Conservation (phyloP, 2,797 vertebrate species). For the Microcaecilia unicolor region DNA sequence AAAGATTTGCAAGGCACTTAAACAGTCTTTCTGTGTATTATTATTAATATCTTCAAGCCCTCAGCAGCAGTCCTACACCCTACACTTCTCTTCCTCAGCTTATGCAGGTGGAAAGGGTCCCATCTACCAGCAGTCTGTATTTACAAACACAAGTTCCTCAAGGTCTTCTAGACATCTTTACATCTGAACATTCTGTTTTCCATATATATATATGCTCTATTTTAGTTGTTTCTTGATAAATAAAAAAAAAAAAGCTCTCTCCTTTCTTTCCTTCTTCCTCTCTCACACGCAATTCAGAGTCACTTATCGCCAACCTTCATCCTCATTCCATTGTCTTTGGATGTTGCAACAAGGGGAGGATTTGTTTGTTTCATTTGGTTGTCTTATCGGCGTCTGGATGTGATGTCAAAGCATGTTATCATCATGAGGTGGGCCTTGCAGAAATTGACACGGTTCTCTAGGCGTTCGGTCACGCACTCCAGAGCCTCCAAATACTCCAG, state of each 20-base stretch:
- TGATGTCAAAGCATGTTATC: constrained; percentile 81
- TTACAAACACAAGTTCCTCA: constrained; percentile 57
- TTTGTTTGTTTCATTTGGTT: not conserved
- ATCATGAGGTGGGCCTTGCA: constrained; percentile 88
- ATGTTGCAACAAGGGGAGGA: constrained; percentile 23
- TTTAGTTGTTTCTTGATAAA: constrained; percentile 12
- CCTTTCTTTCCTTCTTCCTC: constrained; percentile 7
- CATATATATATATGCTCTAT: constrained; percentile 6
- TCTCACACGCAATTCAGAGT: constrained; percentile 33
- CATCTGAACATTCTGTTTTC: constrained; percentile 21
- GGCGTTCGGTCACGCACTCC: constrained; percentile 70
- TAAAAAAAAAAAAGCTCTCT: constrained; percentile 22
- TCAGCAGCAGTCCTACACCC: constrained; percentile 25
- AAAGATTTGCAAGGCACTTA: constrained; percentile 96
- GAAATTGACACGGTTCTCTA: constrained; percentile 75
- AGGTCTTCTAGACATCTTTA: constrained; percentile 47
- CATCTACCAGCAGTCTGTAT: constrained; percentile 55
- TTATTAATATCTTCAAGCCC: constrained; percentile 24
- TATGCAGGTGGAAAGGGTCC: constrained; percentile 21
- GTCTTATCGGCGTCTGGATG: constrained; percentile 61
- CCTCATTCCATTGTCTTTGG: constrained; percentile 48
- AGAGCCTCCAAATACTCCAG: constrained; percentile 83
- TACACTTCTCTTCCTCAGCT: constrained; percentile 19
- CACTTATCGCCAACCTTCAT: constrained; percentile 57
- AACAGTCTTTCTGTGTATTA: constrained; percentile 54